phyloP scores from a whole-genome alignment of 2,113 vertebrate genomes.

The Odocoileus virginianus region DNA sequence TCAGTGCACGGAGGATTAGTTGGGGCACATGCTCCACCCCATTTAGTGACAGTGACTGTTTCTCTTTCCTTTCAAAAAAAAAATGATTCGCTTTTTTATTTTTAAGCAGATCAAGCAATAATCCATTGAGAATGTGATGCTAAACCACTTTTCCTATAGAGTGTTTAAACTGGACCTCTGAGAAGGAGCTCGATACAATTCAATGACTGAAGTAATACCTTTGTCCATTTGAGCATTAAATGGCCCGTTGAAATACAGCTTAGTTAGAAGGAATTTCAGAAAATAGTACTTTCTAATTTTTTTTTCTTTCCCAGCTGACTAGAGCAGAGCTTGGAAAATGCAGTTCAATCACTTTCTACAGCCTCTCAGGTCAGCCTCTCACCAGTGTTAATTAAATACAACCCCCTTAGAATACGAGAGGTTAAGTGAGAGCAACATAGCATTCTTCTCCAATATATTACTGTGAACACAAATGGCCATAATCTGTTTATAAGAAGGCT shows the following conservation, averaged over 20 bases:
- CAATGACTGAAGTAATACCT: constrained; percentile 88
- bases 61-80: constrained; percentile 57
- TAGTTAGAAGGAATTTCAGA: constrained; percentile 83
- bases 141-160: constrained; percentile 82
- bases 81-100: constrained; percentile 73
- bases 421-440: constrained; percentile 85
- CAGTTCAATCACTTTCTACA: constrained; percentile 85
- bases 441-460: constrained; percentile 68
- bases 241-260: constrained; percentile 86
- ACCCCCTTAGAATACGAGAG: constrained; percentile 86
- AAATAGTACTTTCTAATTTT: constrained; percentile 82
- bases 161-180: constrained; percentile 81
- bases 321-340: constrained; percentile 81
- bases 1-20: constrained; percentile 57
- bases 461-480: constrained; percentile 59
- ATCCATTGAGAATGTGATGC: constrained; percentile 79
- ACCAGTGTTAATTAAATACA: constrained; percentile 93
- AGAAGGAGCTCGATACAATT: constrained; percentile 85
- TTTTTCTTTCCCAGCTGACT: constrained; percentile 81
- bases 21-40: constrained; percentile 50
- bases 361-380: constrained; percentile 88
- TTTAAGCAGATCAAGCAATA: constrained; percentile 73
- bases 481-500: constrained; percentile 53
- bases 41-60: constrained; percentile 42
- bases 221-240: constrained; percentile 90